Conservation (phyloP, 2,888 invertebrate genomes). For the Pilophorus perplexus region DNA sequence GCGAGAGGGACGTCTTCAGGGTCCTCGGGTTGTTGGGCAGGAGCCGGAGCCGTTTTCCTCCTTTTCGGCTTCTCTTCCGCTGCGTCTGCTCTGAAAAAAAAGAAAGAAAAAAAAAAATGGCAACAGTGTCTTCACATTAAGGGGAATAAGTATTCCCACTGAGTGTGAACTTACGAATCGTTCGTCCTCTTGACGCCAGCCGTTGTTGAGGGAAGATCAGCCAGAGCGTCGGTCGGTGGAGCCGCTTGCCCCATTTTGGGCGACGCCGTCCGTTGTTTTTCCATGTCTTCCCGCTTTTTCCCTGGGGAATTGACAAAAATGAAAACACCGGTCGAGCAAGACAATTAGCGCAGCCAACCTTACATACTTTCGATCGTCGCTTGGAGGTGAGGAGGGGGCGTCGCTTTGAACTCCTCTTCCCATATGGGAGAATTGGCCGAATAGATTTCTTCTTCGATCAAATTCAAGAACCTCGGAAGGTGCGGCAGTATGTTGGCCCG, state of each 20-base stretch:
- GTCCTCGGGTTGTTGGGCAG: constrained; percentile 33
- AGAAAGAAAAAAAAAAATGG: too few species aligned
- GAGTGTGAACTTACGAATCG: too few species aligned
- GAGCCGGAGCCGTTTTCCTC: constrained; percentile 21
- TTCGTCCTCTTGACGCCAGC: too few species aligned
- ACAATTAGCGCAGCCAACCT: background rate
- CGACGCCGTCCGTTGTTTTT: constrained; percentile 3
- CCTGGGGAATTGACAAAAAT: too few species aligned
- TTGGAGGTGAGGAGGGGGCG: constrained; percentile 66
- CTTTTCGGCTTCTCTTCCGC: constrained; percentile 40
- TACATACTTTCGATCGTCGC: constrained; percentile 60
- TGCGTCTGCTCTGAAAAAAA: too few species aligned
- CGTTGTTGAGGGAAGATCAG: too few species aligned
- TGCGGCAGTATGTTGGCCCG: constrained; percentile 78
- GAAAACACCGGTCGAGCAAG: too few species aligned
- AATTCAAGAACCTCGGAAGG: constrained; percentile 81
- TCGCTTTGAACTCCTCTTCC: constrained; percentile 84
- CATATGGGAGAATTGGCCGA: constrained; percentile 85
- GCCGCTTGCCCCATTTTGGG: constrained; percentile 9
- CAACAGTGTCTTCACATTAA: too few species aligned
- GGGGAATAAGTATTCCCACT: too few species aligned
- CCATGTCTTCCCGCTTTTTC: constrained; percentile 10
- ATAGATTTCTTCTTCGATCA: constrained; percentile 85
- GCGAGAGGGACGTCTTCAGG: constrained; percentile 74
- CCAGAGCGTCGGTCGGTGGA: too few species aligned